These are phyloP conservation scores for Miniopterus natalensis DNA, from an alignment of 2,113 vertebrate species.

Conservation along the genomic window DNA sequence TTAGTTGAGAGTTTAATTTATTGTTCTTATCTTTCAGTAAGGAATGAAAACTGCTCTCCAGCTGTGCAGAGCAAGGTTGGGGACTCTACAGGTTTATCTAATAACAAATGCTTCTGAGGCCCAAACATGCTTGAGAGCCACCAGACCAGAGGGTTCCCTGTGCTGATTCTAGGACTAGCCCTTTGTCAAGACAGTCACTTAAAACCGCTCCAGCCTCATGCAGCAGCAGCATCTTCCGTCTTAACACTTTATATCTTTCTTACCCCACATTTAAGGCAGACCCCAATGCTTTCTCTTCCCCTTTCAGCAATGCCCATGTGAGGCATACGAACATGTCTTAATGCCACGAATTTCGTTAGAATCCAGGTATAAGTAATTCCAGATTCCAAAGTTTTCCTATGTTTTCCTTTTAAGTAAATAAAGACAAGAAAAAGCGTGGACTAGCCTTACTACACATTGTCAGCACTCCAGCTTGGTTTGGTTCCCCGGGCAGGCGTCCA, in stretches of 20 bases:
- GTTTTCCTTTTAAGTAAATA: neutral
- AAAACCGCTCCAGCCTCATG: neutral
- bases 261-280: neutral
- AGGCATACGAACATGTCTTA: neutral
- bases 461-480: neutral
- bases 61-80: neutral
- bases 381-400: neutral
- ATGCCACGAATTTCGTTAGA: neutral
- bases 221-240: neutral
- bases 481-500: fast-evolving
- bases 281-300: neutral
- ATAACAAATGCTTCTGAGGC: no score
- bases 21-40: neutral
- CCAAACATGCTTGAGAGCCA: neutral
- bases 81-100: neutral
- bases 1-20: neutral
- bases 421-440: neutral
- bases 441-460: neutral
- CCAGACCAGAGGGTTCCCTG: fast-evolving
- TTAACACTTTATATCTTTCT: fast-evolving
- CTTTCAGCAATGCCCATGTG: fast-evolving
- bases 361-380: no score
- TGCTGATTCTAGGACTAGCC: neutral
- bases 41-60: neutral
- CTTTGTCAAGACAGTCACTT: neutral